Conservation (phyloP, 1,140 invertebrate species). For the Drosophila sulfurigaster region DNA sequence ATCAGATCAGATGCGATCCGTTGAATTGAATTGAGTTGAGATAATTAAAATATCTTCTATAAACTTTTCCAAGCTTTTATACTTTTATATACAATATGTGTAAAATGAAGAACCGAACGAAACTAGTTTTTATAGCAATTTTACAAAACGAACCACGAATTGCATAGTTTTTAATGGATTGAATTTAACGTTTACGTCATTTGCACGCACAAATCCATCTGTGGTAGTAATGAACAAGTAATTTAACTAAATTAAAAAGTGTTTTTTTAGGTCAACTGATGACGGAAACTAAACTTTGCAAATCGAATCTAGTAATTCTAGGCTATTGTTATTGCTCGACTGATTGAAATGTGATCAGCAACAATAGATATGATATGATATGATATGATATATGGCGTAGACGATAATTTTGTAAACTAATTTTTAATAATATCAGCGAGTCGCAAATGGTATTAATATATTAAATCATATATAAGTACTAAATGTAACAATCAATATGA, state of each 20-base stretch:
- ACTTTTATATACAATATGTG: slow-evolving; percentile 80
- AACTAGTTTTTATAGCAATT: slow-evolving; percentile 84
- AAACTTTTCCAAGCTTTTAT: slow-evolving; percentile 80
- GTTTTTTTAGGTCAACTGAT: slow-evolving; percentile 70
- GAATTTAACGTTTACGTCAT: slow-evolving; percentile 67
- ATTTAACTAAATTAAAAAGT: slow-evolving; percentile 55
- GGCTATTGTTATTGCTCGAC: slow-evolving; percentile 82
- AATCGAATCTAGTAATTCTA: slow-evolving; percentile 55
- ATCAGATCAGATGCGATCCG: slow-evolving; percentile 54
- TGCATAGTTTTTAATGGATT: slow-evolving; percentile 81
- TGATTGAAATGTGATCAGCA: slow-evolving; percentile 71
- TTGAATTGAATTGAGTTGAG: slow-evolving; percentile 58
- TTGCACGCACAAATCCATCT: slow-evolving; percentile 48
- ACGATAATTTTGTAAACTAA: slow-evolving; percentile 72
- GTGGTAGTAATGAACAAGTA: slow-evolving; percentile 58
- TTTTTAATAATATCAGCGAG: slow-evolving; percentile 58
- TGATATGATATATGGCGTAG: slow-evolving; percentile 30
- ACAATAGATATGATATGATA: slow-evolving; percentile 38
- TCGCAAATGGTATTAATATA: slow-evolving; percentile 35
- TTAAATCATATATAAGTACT: slow-evolving; percentile 22
- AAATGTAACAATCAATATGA: slow-evolving; percentile 35
- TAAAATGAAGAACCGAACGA: slow-evolving; percentile 79
- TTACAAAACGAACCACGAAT: slow-evolving; percentile 76
- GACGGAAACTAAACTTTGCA: slow-evolving; percentile 62
- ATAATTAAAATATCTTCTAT: slow-evolving; percentile 66